Evolutionary conservation across 2,797 vertebrate species (phyloP), one percentile per base, ranked within the genome.

Genomic region (Coregonus sp.): DNA sequence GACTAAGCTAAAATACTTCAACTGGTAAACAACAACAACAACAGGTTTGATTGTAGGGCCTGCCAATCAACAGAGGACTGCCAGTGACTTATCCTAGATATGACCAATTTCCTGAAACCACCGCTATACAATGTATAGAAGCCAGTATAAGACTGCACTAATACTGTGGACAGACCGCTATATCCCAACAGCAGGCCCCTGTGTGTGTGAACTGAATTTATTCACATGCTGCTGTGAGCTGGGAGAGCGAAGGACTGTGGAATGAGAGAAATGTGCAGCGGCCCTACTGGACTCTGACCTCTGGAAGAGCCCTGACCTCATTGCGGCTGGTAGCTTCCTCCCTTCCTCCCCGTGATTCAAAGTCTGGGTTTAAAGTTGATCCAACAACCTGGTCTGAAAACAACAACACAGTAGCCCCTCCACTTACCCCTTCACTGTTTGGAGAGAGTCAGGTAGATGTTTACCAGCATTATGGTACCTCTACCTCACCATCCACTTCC

Each of bases 201-300:
- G 59, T 51, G 56, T 1, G 3, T 15, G 59, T 71, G 35, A 72
- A 70, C 52, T 52, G 35, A 33, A 51, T 59, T 1, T 69, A 70
- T 69, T 67, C 56, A 54, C 74, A 72, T n/a, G 66, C 54, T 47
- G 68, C 0, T 68, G 73, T 47, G 65, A 79, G 78, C 63, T 4
- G 47, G 31, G 31, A 33, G 31, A 33, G 31, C 31, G 31, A 33
- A 33, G 70, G 59, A 76, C 72, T 72, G 50, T 77, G 70, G 52
- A 86, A 75, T 80, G 73, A 20, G 18, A 69, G 72, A 61, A 12
- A 33, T 70, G 50, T 4, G 56, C 76, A 70, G 75, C 51, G 47
- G 18, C 35, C 83, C 77, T 79, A 14, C 59, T 83, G 75, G 81
- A 70, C 80, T 69, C 61, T 59, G 80, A 83, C 81, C 82, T 81